These are phyloP conservation scores for Conus betulinus DNA, from an alignment of 1,140 invertebrate genomes.

Conservation along the genomic window DNA sequence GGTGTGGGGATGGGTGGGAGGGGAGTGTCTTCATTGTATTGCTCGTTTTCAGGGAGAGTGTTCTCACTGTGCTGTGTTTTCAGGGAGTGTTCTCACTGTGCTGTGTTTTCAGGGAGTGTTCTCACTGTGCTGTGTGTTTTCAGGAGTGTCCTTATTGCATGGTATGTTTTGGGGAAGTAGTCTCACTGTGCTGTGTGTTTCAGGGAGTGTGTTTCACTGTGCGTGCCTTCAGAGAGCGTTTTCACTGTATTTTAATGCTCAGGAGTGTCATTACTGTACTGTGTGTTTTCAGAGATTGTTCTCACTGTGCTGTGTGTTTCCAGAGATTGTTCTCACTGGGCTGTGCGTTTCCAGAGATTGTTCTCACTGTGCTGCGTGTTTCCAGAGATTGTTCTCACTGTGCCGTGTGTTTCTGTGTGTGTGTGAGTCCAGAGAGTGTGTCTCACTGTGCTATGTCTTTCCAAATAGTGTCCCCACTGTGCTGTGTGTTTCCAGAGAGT, in stretches of 20 bases:
- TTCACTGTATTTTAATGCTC: too few species aligned
- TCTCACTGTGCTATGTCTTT: too few species aligned
- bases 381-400: background rate
- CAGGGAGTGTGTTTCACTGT: background rate
- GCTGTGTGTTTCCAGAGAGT: constrained; percentile 64
- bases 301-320: background rate
- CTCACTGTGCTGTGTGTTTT: background rate
- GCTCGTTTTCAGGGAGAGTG: too few species aligned
- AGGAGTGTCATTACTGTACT: too few species aligned
- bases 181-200: too few species aligned
- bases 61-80: background rate
- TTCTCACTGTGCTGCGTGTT: background rate
- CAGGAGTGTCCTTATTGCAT: background rate
- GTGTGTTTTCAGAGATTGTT: background rate
- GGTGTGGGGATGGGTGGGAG: background rate
- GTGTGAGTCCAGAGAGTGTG: too few species aligned
- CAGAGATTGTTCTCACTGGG: background rate
- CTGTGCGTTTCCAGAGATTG: background rate
- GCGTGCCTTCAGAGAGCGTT: too few species aligned
- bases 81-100: background rate
- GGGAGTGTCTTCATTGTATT: too few species aligned
- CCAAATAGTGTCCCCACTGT: too few species aligned
- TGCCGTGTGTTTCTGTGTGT: background rate
- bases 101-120: background rate
- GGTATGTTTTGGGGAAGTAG: background rate